phyloP scores from a whole-genome alignment of 2,888 invertebrate species.

The Aporophyla nigra region DNA sequence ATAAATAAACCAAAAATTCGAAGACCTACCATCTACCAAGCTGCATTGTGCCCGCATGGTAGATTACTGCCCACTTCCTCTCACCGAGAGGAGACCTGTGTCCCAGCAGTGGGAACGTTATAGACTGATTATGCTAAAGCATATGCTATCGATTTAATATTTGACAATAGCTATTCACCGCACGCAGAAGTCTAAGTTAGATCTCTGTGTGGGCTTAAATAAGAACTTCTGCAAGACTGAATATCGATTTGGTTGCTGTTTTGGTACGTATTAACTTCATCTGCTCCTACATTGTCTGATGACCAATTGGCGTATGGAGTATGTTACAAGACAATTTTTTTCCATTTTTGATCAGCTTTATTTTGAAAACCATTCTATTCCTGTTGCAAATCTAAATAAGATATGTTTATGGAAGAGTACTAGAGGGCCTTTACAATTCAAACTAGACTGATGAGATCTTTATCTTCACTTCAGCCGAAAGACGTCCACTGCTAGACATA shows the following conservation, averaged over 20 bases:
- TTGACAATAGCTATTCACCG: background rate
- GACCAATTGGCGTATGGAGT: background rate
- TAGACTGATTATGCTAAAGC: background rate
- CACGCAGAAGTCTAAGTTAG: background rate
- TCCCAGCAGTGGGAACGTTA: no score
- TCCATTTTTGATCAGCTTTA: background rate
- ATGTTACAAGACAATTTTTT: background rate
- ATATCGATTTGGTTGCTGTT: background rate
- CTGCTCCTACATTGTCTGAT: background rate
- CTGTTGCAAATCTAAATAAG: no score
- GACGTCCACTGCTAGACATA: no score
- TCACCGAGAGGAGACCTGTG: no score
- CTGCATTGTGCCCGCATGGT: no score
- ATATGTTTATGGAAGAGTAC: background rate
- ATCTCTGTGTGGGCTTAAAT: background rate
- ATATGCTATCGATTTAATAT: background rate
- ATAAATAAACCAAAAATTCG: no score
- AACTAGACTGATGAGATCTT: no score
- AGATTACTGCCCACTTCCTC: no score
- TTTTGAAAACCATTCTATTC: background rate
- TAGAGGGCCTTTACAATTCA: no score
- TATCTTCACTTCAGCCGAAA: no score
- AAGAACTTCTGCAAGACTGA: background rate
- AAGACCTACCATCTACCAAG: no score
- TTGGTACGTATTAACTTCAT: background rate